phyloP scores from a whole-genome alignment of 2,797 vertebrate species.

The Crocidura indochinensis region DNA sequence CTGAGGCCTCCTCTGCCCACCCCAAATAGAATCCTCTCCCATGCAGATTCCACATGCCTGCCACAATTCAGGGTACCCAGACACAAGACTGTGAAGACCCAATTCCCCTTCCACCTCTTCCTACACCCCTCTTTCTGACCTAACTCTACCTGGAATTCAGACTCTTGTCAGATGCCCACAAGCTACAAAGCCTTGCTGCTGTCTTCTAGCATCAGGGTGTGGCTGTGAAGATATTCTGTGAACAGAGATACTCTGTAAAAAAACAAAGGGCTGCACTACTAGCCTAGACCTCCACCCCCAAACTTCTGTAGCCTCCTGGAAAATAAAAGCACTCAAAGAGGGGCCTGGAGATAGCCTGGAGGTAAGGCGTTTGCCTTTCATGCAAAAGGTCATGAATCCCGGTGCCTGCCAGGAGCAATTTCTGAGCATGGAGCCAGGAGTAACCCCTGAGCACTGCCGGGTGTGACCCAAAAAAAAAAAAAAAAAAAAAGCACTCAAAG shows the following conservation, averaged over 20 bases:
- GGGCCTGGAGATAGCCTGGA: too few relatives aligned
- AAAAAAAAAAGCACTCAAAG: too few relatives aligned
- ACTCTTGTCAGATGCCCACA: slow-evolving; percentile 22
- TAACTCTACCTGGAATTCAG: not conserved
- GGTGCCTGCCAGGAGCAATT: too few relatives aligned
- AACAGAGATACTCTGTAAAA: too few relatives aligned
- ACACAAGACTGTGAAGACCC: slow-evolving; percentile 5
- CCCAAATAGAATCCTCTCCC: not conserved
- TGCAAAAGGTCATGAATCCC: too few relatives aligned
- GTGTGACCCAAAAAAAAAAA: too few relatives aligned
- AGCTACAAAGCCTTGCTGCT: not conserved
- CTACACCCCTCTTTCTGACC: not conserved
- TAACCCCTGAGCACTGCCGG: too few relatives aligned
- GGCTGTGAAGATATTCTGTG: not conserved
- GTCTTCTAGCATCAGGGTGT: not conserved
- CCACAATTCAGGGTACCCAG: not conserved
- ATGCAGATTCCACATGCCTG: not conserved
- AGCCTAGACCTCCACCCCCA: too few relatives aligned
- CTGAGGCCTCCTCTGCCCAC: not conserved
- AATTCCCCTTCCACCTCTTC: not conserved
- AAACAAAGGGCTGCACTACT: not conserved
- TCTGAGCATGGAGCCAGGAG: too few relatives aligned
- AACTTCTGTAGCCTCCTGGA: too few relatives aligned
- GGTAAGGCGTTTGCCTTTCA: too few relatives aligned
- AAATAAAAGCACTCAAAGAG: too few relatives aligned